Conservation (phyloP, 2,113 vertebrate species). For the Pteruthius melanotis region DNA sequence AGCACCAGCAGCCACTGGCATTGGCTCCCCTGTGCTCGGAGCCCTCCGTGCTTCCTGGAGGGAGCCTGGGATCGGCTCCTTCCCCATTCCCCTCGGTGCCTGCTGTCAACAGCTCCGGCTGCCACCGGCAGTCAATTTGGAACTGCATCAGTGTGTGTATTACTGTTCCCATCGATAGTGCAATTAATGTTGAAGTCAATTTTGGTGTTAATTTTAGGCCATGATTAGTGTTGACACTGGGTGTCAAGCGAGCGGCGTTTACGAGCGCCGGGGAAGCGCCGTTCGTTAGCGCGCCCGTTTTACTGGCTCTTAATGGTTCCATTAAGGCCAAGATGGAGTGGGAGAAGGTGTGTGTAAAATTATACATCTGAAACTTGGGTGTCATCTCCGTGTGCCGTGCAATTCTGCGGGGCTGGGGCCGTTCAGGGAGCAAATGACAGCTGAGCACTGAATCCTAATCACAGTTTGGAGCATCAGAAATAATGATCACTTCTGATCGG, state of each 20-base stretch:
- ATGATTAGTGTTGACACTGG: constrained; percentile 77
- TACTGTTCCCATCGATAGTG: constrained; percentile 65
- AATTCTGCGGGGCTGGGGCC: constrained; percentile 47
- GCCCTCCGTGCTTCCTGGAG: neutral
- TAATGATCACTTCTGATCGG: constrained; percentile 81
- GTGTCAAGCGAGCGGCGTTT: constrained; percentile 69
- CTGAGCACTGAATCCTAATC: constrained; percentile 77
- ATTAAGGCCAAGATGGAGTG: constrained; percentile 43
- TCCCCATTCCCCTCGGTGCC: constrained; percentile 24
- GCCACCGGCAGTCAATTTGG: constrained; percentile 54
- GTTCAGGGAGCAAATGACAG: constrained; percentile 75
- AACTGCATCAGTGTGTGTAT: constrained; percentile 54
- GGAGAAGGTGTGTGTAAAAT: constrained; percentile 64
- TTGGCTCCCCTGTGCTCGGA: rapidly evolving
- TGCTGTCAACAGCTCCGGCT: constrained; percentile 43
- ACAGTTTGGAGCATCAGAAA: constrained; percentile 78
- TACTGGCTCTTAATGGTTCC: constrained; percentile 46
- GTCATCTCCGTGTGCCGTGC: constrained; percentile 40
- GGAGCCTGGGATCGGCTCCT: neutral
- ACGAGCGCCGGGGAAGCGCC: constrained; percentile 58
- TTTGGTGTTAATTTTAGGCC: constrained; percentile 80
- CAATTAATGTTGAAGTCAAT: constrained; percentile 78
- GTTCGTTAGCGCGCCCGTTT: constrained; percentile 52
- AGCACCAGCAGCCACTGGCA: rapidly evolving
- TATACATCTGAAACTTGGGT: constrained; percentile 29